Conservation (phyloP, 2,113 vertebrate species). For the Odontophorus gujanensis region DNA sequence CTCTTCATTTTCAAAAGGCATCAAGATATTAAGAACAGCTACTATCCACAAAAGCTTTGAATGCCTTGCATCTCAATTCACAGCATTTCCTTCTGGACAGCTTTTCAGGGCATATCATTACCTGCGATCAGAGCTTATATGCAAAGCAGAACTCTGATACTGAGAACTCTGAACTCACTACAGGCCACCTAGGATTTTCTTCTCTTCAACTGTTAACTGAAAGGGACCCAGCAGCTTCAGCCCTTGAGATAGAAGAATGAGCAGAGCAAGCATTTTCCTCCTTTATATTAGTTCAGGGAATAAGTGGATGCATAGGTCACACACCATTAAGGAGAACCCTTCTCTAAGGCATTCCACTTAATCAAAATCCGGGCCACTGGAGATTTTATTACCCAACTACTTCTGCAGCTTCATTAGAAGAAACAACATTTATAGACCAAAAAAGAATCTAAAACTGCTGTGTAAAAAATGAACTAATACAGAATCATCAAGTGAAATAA, state of each 20-base stretch:
- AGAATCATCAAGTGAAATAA: not conserved
- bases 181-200: constrained; percentile 4
- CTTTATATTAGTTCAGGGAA: not conserved
- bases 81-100: not conserved
- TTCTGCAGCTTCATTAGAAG: constrained; percentile 37
- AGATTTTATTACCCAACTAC: constrained; percentile 10
- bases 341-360: constrained; percentile 13
- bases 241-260: constrained; percentile 14
- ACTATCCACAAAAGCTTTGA: not conserved
- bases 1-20: not conserved
- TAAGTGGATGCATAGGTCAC: constrained; percentile 43
- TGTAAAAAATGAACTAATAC: not conserved
- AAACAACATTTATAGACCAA: constrained; percentile 1
- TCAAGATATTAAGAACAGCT: not conserved
- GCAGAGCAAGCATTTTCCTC: not conserved
- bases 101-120: not conserved
- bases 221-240: constrained; percentile 30
- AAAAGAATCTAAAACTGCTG: not conserved
- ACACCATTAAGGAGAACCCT: constrained; percentile 31
- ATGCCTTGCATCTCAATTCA: not conserved
- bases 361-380: not conserved
- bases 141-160: not conserved
- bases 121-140: not conserved
- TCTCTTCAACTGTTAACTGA: constrained; percentile 11
- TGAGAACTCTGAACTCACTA: not conserved